Evolutionary conservation across 2,797 vertebrate genomes (phyloP).

Genomic region (Takifugu rubripes): DNA sequence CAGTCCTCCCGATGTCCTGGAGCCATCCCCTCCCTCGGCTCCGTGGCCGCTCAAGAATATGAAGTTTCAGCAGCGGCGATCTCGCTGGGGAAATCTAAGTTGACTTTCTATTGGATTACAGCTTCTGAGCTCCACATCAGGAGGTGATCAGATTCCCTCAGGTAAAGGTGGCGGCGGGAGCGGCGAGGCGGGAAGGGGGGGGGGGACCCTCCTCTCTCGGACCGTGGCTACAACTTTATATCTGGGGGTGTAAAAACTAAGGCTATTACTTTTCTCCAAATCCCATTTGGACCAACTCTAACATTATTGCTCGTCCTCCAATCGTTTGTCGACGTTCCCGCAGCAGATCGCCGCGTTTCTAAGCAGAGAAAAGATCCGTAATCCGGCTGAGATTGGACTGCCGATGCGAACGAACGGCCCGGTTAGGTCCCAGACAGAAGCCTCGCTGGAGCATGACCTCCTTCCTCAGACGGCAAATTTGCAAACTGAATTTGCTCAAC

Average conservation of each 20-base stretch:
- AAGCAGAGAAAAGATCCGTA: no score
- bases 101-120: slow-evolving; percentile 66
- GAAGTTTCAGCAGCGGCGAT: slow-evolving; percentile 44
- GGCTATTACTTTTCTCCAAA: slow-evolving; percentile 39
- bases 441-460: no score
- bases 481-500: no score
- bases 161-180: slow-evolving; percentile 38
- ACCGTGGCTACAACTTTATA: slow-evolving; percentile 27
- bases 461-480: no score
- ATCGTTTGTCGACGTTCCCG: neutral
- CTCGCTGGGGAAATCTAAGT: slow-evolving; percentile 73
- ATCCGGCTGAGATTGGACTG: no score
- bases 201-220: slow-evolving; percentile 24
- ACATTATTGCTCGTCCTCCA: slow-evolving; percentile 18
- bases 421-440: no score
- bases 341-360: no score
- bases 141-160: slow-evolving; percentile 63
- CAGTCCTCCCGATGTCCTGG: slow-evolving; percentile 43
- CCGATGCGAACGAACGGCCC: no score
- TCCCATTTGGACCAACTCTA: slow-evolving; percentile 18
- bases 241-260: slow-evolving; percentile 24
- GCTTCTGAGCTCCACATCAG: slow-evolving; percentile 67
- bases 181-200: slow-evolving; percentile 28
- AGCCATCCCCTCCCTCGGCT: slow-evolving; percentile 39
- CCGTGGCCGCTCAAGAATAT: slow-evolving; percentile 53